Base-by-base conservation (phyloP, 2,888 invertebrate species). In the Hydraecia micacea region DNA sequence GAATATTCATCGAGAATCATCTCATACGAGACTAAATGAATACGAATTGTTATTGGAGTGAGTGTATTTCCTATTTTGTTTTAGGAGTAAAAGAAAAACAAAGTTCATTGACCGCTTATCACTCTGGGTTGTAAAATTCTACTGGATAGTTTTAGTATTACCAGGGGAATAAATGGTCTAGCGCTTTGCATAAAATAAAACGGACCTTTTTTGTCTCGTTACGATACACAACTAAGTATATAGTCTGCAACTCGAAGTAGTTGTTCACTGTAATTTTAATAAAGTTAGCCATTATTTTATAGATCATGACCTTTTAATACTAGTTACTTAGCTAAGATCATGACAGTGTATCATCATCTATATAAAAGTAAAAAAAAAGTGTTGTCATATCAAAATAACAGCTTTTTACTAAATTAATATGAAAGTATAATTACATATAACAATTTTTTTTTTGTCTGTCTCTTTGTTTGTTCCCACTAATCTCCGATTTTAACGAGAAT, bases 1-100 rank as follows among this genome's bases (percentile, higher is more conserved):
- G 80, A 86, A 79, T 83, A 86, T 87, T 85, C 73, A 84, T 75
- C 62, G 79, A 32, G 73, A 70, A 62, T 60, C 49, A 63, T 85
- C 55, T 69, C 2, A 15, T 46, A 52, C 18, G 58, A 71, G 25
- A 36, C 42, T 75, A 65, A 79, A 82, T 79, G 42, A 82, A 74
- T 83, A 79, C 15, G 52, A 76, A 85, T 74, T 72, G 73, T 76
- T 82, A 42, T 68, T 65, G 18, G 36, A 63, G 28, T n/a, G 13
- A 75, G 28, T 52, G 25, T n/a, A 13, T 69, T 82, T 84, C 71
- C 73, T 76, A 73, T 85, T 82, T 84, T 79, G 70, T 62, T 73
- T 13, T 18, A 46, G 3, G 0, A 67, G 36, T 25, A 32, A 28
- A 13, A 28, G 18, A 60, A 78, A 46, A 68, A 68, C 8, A 7